These are phyloP conservation scores for Caenorhabditis inopinata DNA, from an alignment of 1,140 invertebrate genomes.

Conservation along the genomic window DNA sequence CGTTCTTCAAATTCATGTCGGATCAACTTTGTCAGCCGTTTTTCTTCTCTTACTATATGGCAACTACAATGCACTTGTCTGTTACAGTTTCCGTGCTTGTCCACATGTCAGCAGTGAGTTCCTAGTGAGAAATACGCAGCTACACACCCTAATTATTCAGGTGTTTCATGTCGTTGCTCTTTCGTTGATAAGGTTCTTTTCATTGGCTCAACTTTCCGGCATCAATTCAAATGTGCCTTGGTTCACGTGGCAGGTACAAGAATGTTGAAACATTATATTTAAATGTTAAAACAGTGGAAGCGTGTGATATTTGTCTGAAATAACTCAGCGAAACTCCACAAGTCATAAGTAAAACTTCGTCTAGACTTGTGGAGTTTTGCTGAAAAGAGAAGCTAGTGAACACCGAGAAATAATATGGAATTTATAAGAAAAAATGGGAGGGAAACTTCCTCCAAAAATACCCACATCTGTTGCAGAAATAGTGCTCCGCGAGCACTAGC, in stretches of 20 bases:
- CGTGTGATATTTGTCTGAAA: too few species aligned
- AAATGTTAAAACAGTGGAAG: too few species aligned
- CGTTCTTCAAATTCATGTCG: constrained; percentile 54
- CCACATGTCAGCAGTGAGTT: constrained; percentile 53
- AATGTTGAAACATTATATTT: background rate
- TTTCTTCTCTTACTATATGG: constrained; percentile 57
- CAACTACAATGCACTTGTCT: constrained; percentile 51
- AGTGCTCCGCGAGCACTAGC: too few species aligned
- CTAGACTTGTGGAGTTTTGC: too few species aligned
- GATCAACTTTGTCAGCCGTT: constrained; percentile 52
- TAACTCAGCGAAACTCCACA: too few species aligned
- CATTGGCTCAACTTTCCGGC: constrained; percentile 45
- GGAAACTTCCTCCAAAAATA: too few species aligned
- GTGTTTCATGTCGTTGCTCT: constrained; percentile 60
- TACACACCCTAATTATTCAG: background rate
- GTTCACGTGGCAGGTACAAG: constrained; percentile 56
- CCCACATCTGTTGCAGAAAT: too few species aligned
- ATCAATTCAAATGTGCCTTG: constrained; percentile 50
- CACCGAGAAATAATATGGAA: too few species aligned
- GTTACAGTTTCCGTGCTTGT: constrained; percentile 58
- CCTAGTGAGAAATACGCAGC: too few species aligned
- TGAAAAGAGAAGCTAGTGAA: too few species aligned
- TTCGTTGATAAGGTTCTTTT: constrained; percentile 58
- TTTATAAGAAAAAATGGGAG: too few species aligned
- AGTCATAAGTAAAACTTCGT: too few species aligned